Percentiles rank a stretch among this genome's conserved stretches.
Evolutionary conservation across 2,113 vertebrate genomes (phyloP).

Genomic region (Vireo altiloquus): DNA sequence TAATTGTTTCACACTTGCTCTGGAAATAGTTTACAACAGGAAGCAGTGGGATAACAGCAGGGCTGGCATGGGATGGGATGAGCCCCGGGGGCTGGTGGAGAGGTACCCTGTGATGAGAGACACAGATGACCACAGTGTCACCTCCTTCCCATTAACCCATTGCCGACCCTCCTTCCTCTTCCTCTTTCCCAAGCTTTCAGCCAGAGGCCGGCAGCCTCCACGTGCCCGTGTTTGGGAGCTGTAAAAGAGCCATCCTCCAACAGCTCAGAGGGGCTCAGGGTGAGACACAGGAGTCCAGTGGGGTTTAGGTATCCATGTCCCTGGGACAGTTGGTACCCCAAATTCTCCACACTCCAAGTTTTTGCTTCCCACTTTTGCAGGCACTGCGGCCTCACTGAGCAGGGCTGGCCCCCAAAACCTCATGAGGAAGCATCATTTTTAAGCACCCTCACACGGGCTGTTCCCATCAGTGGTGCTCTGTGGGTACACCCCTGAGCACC

Average conservation of each 20-base stretch:
- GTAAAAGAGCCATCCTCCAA: not conserved
- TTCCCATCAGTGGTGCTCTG: rapidly evolving
- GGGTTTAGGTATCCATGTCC: not conserved
- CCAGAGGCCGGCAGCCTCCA: rapidly evolving
- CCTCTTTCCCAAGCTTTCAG: not conserved
- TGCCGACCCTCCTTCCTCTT: not conserved
- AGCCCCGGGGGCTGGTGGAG: not conserved
- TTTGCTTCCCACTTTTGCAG: not conserved
- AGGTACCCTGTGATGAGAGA: slow-evolving; percentile 27
- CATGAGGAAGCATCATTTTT: not conserved
- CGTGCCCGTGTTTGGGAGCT: not conserved
- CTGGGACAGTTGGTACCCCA: not conserved
- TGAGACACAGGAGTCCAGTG: rapidly evolving
- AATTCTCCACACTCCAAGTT: not conserved
- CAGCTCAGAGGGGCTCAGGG: rapidly evolving
- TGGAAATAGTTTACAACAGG: slow-evolving; percentile 66
- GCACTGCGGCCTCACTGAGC: rapidly evolving
- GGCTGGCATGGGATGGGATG: slow-evolving; percentile 16
- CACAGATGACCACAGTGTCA: not conserved
- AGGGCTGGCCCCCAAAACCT: not conserved
- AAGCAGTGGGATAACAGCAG: slow-evolving; percentile 42
- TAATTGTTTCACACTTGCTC: slow-evolving; percentile 67
- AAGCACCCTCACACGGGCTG: rapidly evolving
- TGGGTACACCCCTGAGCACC: not conserved
- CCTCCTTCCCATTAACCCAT: not conserved